These are phyloP conservation scores for Apis florea DNA, from an alignment of 1,140 invertebrate species.

Conservation along the genomic window DNA sequence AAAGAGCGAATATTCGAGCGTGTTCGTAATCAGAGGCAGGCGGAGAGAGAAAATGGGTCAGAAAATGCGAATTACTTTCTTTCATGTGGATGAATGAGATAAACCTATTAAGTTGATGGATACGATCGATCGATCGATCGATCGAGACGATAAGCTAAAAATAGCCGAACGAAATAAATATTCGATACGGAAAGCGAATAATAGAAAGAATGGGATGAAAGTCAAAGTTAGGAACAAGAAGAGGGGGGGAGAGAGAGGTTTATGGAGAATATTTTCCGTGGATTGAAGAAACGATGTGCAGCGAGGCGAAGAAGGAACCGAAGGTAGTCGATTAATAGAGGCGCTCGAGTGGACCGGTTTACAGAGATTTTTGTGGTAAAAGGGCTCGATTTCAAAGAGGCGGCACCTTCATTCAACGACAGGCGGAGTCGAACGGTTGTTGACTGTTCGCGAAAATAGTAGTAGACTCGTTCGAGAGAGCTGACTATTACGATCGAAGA, in stretches of 20 bases:
- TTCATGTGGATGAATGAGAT: background rate
- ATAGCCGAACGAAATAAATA: background rate
- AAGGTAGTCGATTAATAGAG: constrained; percentile 48
- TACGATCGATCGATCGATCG: too few species aligned
- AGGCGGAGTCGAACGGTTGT: constrained; percentile 27
- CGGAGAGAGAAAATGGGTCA: too few species aligned
- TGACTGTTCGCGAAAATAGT: constrained; percentile 34
- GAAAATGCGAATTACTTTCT: background rate
- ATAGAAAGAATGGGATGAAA: constrained; percentile 17
- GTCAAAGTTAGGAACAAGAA: constrained; percentile 27
- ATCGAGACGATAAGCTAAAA: too few species aligned
- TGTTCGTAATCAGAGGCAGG: too few species aligned
- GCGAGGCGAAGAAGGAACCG: constrained; percentile 38
- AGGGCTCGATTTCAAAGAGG: constrained; percentile 43
- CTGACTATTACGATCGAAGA: constrained; percentile 29
- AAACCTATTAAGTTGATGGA: background rate
- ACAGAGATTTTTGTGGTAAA: constrained; percentile 43
- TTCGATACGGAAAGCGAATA: background rate
- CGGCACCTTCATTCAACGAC: background rate
- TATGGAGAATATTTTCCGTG: constrained; percentile 35
- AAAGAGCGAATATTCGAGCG: background rate
- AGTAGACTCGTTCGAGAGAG: constrained; percentile 17
- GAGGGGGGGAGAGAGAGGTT: background rate
- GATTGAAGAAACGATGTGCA: constrained; percentile 51
- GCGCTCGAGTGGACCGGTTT: constrained; percentile 28